Base-by-base conservation (phyloP, 2,113 vertebrate genomes). In the Andinoacara biseriatus region DNA sequence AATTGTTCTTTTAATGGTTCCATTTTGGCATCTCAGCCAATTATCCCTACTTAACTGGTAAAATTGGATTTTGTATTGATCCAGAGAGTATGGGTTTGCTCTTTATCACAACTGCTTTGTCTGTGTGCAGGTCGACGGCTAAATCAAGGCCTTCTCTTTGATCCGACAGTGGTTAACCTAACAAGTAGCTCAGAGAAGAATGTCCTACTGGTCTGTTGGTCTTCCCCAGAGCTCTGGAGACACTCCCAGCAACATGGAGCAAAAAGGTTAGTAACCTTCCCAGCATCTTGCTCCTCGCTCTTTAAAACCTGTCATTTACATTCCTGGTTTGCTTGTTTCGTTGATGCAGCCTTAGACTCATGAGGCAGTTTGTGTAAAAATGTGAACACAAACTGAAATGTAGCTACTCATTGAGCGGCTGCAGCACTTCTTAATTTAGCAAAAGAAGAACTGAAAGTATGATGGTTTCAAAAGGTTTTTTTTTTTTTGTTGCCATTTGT, bases 171-270 rank as follows among this genome's bases (percentile, higher is more conserved):
- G 33, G 43, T 29, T 33, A 33, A 15, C 58, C 74, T 18, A 33
- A 24, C 72, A 57, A 46, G n/a, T 67, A 58, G 58, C 20, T 84
- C 67, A 65, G 79, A 40, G 20, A 76, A 81, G 74, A 89, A 98
- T 97, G 97, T 94, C 93, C 20, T 97, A 97, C 93, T 97, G 97
- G 97, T 96, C 94, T 58, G 96, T 97, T 43, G 95, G 96, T 67
- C 91, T 90, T 38, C 93, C 95, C 85, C 93, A 90, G 90, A 92
- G 94, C 76, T n/a, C 90, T 38, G 82, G 87, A 74, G 84, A 91
- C 85, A 87, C 87, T 78, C 82, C 74, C 33, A 59, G 85, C 84
- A 91, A 38, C 91, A 96, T 96, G 95, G 95, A 95, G 20, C 88
- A 87, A 17, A 94, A 31, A 92, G 72, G 97, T 97, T 89, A 97